Conservation (phyloP, 2,888 invertebrate genomes). For the Hirtodrosophila trivittata region DNA sequence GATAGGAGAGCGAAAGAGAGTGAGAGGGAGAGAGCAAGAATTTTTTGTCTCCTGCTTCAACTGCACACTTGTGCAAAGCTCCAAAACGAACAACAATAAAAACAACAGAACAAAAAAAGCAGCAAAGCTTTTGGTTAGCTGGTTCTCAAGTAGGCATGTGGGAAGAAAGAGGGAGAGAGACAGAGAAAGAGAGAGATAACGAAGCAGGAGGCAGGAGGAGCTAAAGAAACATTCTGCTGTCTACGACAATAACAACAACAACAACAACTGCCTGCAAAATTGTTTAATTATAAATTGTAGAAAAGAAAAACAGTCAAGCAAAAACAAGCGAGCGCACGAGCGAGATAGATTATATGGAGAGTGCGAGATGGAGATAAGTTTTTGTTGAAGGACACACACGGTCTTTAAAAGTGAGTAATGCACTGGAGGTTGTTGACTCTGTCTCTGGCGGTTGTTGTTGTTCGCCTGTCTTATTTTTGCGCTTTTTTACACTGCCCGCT, state of each 20-base stretch:
- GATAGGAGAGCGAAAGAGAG: conserved; percentile 2
- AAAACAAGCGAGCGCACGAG: conserved; percentile 31
- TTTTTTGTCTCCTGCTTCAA: conserved; percentile 19
- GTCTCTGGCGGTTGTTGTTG: conserved; percentile 22
- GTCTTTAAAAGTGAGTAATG: conserved; percentile 83
- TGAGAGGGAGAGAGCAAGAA: conserved; percentile 24
- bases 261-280: conserved; percentile 47
- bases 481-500: conserved; percentile 67
- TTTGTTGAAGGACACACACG: conserved; percentile 82
- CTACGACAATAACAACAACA: conserved; percentile 24
- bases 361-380: conserved; percentile 75
- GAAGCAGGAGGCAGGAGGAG: conserved; percentile 16
- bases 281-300: conserved; percentile 77
- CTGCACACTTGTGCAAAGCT: conserved; percentile 64
- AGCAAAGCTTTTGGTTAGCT: conserved; percentile 37
- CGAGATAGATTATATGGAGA: conserved; percentile 27
- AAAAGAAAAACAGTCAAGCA: conserved; percentile 55
- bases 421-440: conserved; percentile 81
- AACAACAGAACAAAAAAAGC: conserved; percentile 13
- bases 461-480: conserved; percentile 30
- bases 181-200: conserved; percentile 1
- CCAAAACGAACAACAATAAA: conserved; percentile 3
- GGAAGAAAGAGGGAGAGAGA: conserved; percentile 26
- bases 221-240: conserved; percentile 20
- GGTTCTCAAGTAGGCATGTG: conserved; percentile 31